Base-by-base conservation (phyloP, 2,797 vertebrate genomes). In the Oryzias dopingdopingensis region DNA sequence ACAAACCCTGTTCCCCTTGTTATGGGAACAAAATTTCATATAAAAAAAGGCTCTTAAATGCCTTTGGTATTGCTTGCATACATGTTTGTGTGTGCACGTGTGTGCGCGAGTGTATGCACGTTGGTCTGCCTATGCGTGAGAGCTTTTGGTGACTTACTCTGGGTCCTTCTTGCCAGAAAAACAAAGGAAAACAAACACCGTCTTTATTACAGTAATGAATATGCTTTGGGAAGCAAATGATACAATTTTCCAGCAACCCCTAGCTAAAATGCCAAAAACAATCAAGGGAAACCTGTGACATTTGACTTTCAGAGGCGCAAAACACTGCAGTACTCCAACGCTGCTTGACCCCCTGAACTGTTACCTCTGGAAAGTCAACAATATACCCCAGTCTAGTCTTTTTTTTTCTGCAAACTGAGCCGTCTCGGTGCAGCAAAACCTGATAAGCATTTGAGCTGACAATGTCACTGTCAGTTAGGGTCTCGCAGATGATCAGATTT, bases 241-340 rank as follows among this genome's bases (percentile, higher is more conserved):
- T 64, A 69, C 62, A 45, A 78, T 79, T 83, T 88, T 85, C 80
- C 83, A 83, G 80, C 56, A 72, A 83, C 56, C 67, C 65, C 65
- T 37, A 48, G 60, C 54, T 49, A 61, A 76, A 83, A 81, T 81
- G 77, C 55, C 80, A 86, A 76, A 69, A 79, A 49, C 49, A 68
- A 72, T 79, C 81, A 40, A 82, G 82, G 84, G 86, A 88, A 88
- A 79, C 64, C 75, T 85, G 50, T 79, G 86, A 89, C 87, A 88
- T 87, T 88, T 81, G 67, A 81, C 77, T 80, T 72, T 74, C 32
- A 46, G 71, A 83, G 80, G 76, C 67, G 71, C 54, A 32, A 62
- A 71, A 74, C 64, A 62, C 29, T 53, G 29, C 10, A n/a, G 52
- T 56, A 50, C 20, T 41, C 64, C 24, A 32, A 49, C 65, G 56